phyloP scores from a whole-genome alignment of 2,797 vertebrate species.

The Cuculus canorus region DNA sequence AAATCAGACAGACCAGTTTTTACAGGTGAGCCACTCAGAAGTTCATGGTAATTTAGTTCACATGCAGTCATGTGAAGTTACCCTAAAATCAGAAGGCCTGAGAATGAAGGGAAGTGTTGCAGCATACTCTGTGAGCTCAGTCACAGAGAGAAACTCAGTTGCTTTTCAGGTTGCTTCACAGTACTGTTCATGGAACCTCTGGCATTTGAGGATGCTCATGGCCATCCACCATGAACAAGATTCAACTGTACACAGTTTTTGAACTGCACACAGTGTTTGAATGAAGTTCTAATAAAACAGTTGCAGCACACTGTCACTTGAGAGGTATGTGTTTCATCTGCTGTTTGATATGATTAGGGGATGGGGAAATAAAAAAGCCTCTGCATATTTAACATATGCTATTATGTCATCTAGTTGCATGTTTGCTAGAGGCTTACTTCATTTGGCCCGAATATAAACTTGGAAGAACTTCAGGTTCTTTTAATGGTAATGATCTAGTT shows the following conservation, averaged over 20 bases:
- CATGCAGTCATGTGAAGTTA: not conserved
- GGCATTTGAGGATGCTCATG: not conserved
- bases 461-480: constrained; percentile 68
- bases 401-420: constrained; percentile 41
- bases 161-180: not conserved
- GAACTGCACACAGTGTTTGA: too few relatives aligned
- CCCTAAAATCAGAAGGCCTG: not conserved
- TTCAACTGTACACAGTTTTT: not conserved
- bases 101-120: not conserved
- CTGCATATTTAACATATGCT: constrained; percentile 25
- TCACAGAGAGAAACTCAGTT: not conserved
- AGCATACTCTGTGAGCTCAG: not conserved
- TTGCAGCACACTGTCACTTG: not conserved
- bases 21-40: not conserved
- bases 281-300: not conserved
- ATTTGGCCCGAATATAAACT: constrained; percentile 56
- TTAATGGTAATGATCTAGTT: constrained; percentile 53
- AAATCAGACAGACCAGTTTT: not conserved
- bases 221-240: not conserved
- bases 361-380: constrained; percentile 27
- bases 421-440: constrained; percentile 55
- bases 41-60: not conserved
- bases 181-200: not conserved
- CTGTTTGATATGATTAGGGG: constrained; percentile 27
- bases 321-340: not conserved